Percentiles rank a stretch among this genome's conserved stretches.
Conservation (phyloP, 2,888 invertebrate genomes). For the Uloborus plumipes region DNA sequence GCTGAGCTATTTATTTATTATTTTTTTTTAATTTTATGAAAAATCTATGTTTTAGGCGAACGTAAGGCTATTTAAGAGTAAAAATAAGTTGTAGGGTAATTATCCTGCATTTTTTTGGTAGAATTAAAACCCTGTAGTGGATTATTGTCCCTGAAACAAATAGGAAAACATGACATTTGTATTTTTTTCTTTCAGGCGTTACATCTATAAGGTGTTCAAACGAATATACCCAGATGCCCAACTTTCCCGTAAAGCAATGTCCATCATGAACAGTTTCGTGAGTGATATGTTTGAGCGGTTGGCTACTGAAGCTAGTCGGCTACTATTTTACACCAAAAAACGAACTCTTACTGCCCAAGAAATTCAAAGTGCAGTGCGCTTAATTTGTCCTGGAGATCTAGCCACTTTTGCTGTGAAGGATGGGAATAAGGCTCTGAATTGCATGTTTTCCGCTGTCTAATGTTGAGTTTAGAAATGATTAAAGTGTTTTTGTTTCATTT, state of each 20-base stretch:
- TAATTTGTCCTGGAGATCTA: background rate
- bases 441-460: too few species aligned
- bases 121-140: too few species aligned
- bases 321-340: background rate
- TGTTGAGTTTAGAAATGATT: too few species aligned
- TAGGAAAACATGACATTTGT: too few species aligned
- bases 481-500: too few species aligned
- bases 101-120: too few species aligned
- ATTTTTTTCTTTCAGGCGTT: background rate
- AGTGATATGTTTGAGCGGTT: background rate
- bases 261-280: background rate
- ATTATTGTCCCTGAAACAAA: too few species aligned
- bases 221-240: background rate
- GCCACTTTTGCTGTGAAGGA: background rate
- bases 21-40: too few species aligned
- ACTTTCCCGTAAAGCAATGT: background rate
- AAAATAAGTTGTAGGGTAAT: too few species aligned
- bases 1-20: too few species aligned
- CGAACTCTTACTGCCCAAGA: background rate
- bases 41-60: too few species aligned
- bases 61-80: too few species aligned
- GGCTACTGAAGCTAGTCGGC: background rate
- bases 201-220: background rate
- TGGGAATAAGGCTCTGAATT: background rate
- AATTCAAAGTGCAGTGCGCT: background rate